Evolutionary conservation across 2,113 vertebrate species (phyloP), one percentile per base, ranked within the genome.

Genomic region (Ariopsis seemanni): DNA sequence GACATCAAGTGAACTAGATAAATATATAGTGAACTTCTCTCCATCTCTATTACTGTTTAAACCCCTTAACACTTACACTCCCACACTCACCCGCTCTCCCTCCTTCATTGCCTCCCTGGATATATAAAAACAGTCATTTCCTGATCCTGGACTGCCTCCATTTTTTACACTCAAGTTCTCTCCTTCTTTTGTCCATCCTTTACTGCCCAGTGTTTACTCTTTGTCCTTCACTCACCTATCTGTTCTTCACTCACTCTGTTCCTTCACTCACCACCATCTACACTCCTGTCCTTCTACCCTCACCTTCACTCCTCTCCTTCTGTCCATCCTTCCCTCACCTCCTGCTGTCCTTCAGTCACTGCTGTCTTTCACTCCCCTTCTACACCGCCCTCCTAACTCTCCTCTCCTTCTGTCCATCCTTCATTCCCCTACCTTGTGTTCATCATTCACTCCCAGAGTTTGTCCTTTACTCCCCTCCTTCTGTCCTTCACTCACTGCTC

Each of bases 1-100:
- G 58, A 74, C n/a, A 84, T 72, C 71, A 86, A 84, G 53, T 42
- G 71, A 65, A 50, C 42, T 42, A 42, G 3, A 42, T 42, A 42
- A 42, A 42, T 42, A 42, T 3, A 67, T 20, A 17, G 14, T 9
- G 25, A 42, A 67, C 50, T 7, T 48, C 2, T 34, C 63, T n/a
- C 60, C 20, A 18, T 42, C 53, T 55, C 50, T n/a, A 20, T 71
- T 30, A 34, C 67, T 34, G 67, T n/a, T 25, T 17, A 77, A 9
- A 20, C 48, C 58, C 57, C 30, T 7, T 11, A n/a, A 84, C 83
- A 58, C 30, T 42, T 42, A 2, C 30, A 42, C 69, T 42, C 48
- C 20, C 48, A 75, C 72, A 22, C 34, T 74, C 71, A 11, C 18
- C 22, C 71, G 10, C 11, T 77, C 48, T 50, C 3, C 0, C 10